Conservation (phyloP, 2,797 vertebrate genomes). For the Rhynchotus rufescens region DNA sequence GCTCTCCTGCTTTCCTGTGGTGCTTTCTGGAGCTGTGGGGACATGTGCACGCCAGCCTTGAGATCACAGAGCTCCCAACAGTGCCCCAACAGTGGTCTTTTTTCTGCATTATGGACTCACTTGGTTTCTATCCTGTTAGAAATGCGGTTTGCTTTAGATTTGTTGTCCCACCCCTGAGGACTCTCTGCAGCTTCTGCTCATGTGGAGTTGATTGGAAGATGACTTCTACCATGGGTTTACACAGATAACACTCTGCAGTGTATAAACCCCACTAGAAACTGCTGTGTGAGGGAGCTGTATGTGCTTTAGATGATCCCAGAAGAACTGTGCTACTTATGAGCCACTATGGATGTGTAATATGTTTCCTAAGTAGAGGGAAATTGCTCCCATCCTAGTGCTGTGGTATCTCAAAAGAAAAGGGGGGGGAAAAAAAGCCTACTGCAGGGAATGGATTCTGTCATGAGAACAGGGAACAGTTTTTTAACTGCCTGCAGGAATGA, state of each 20-base stretch:
- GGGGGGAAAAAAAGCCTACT: fast-evolving
- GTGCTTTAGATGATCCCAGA: neutral
- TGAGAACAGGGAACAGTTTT: neutral
- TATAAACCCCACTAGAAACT: neutral
- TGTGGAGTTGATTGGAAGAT: neutral
- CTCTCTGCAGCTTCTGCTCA: neutral
- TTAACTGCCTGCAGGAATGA: neutral
- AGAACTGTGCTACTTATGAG: neutral
- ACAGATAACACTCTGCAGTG: neutral
- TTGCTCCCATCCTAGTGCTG: neutral
- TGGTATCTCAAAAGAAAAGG: neutral
- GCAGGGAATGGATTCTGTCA: neutral
- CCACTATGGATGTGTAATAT: neutral
- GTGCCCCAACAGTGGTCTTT: neutral
- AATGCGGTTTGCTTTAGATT: neutral
- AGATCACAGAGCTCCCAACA: neutral
- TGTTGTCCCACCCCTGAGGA: neutral
- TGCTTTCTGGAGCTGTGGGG: neutral
- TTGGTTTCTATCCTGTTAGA: neutral
- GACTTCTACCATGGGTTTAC: neutral
- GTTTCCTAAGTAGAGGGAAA: neutral
- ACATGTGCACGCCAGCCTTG: neutral
- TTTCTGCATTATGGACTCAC: neutral
- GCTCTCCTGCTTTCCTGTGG: neutral
- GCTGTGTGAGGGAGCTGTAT: neutral